A percentile compares a stretch with the other conserved stretches of the same genome.
Evolutionary conservation across 2,797 vertebrate genomes (phyloP).

Genomic region (Lagocephalus sceleratus): DNA sequence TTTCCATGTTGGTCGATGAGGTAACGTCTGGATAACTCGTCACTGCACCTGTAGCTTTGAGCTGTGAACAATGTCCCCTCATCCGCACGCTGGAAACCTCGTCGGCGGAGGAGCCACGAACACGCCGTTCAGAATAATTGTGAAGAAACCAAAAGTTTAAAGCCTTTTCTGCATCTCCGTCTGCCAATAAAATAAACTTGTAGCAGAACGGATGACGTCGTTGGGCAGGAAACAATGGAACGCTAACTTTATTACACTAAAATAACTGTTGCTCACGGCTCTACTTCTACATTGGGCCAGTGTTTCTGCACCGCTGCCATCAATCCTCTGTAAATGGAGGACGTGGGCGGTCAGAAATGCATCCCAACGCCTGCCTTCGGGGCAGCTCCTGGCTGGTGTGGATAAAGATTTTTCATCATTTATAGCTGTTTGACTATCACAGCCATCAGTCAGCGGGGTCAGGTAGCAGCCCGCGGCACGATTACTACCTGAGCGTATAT

Average conservation of each 20-base stretch:
- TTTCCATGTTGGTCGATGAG: too few relatives aligned
- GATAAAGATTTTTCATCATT: slow-evolving; percentile 37
- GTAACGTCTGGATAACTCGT: too few relatives aligned
- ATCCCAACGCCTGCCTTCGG: slow-evolving; percentile 28
- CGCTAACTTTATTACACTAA: neutral
- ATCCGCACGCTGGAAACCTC: too few relatives aligned
- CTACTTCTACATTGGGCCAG: neutral
- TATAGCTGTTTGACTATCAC: slow-evolving; percentile 29
- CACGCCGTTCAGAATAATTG: too few relatives aligned
- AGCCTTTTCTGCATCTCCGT: too few relatives aligned
- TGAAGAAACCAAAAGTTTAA: too few relatives aligned
- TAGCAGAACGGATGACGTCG: too few relatives aligned
- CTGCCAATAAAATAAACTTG: too few relatives aligned
- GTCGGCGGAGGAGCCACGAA: too few relatives aligned
- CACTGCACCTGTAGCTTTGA: too few relatives aligned
- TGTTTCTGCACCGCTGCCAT: neutral
- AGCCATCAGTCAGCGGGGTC: slow-evolving; percentile 20
- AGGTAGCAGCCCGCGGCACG: slow-evolving; percentile 17
- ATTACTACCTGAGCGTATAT: slow-evolving; percentile 19
- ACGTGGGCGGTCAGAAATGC: slow-evolving; percentile 23
- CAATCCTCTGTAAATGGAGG: slow-evolving; percentile 11
- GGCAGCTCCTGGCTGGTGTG: slow-evolving; percentile 27
- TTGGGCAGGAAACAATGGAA: neutral
- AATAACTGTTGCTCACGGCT: neutral
- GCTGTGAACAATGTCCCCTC: too few relatives aligned